Evolutionary conservation across 2,113 vertebrate species (phyloP).

Genomic region (Pomatorhinus ruficollis): DNA sequence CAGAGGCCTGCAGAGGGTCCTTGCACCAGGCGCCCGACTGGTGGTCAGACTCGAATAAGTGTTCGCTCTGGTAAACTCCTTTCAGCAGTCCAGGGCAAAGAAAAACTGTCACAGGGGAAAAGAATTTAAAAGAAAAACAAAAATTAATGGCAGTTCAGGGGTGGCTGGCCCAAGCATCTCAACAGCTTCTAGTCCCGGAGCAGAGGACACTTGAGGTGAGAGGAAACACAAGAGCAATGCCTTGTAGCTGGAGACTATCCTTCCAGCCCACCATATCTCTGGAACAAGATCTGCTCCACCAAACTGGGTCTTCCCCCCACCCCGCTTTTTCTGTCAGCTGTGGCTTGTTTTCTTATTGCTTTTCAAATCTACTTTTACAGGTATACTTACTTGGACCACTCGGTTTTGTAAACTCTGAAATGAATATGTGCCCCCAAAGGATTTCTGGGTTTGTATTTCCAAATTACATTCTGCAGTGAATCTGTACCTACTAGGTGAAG

Average conservation of each 20-base stretch:
- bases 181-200: conserved; percentile 7
- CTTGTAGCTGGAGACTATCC: background rate
- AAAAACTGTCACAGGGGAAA: conserved; percentile 88
- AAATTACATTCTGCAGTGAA: conserved; percentile 12
- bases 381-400: conserved; percentile 51
- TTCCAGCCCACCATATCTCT: background rate
- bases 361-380: conserved; percentile 27
- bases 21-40: conserved; percentile 99
- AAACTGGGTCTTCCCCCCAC: background rate
- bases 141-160: background rate
- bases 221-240: conserved; percentile 15
- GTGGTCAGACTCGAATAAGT: conserved; percentile 98
- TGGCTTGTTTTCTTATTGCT: background rate
- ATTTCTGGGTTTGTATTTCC: conserved; percentile 46
- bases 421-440: background rate
- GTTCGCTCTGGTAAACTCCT: conserved; percentile 97
- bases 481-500: conserved; percentile 45
- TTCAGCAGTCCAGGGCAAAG: conserved; percentile 96
- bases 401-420: conserved; percentile 39
- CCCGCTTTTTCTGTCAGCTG: background rate
- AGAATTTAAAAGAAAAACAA: conserved; percentile 71
- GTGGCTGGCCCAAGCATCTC: background rate
- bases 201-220: background rate
- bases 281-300: conserved; percentile 13
- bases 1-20: conserved; percentile 95